Conservation (phyloP, 2,113 vertebrate species). For the Lethenteron camtschaticum region DNA sequence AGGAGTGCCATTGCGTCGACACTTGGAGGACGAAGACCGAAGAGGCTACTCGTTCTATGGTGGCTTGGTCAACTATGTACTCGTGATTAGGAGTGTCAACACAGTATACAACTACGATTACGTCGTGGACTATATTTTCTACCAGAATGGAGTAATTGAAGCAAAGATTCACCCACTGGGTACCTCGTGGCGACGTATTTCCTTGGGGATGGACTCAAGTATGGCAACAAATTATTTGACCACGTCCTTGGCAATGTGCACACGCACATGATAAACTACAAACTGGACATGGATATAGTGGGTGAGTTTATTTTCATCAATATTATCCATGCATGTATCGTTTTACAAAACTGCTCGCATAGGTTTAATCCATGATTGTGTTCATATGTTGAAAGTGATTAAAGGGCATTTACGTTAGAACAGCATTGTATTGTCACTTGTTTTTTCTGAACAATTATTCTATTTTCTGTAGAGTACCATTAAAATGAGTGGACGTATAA, state of each 20-base stretch:
- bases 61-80: slow-evolving; percentile 40
- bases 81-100: slow-evolving; percentile 41
- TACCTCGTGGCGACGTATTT: slow-evolving; percentile 22
- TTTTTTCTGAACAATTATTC: too few species aligned
- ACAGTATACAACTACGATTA: slow-evolving; percentile 52
- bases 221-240: slow-evolving; percentile 43
- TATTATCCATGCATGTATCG: too few species aligned
- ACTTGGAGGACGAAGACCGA: slow-evolving; percentile 34
- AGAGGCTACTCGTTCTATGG: slow-evolving; percentile 26
- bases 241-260: slow-evolving; percentile 42
- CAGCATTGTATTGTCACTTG: too few species aligned
- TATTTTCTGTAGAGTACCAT: too few species aligned
- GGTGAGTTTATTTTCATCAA: slow-evolving; percentile 26
- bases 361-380: too few species aligned
- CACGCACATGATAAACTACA: slow-evolving; percentile 53
- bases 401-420: too few species aligned
- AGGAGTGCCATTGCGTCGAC: slow-evolving; percentile 44
- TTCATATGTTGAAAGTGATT: too few species aligned
- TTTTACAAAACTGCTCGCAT: too few species aligned
- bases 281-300: slow-evolving; percentile 52
- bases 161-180: slow-evolving; percentile 49
- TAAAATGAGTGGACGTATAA: too few species aligned
- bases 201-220: slow-evolving; percentile 15
- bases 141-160: slow-evolving; percentile 51
- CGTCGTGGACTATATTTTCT: slow-evolving; percentile 57